These are phyloP conservation scores for Machaerirhynchus nigripectus DNA, from an alignment of 2,113 vertebrate species.

Conservation along the genomic window DNA sequence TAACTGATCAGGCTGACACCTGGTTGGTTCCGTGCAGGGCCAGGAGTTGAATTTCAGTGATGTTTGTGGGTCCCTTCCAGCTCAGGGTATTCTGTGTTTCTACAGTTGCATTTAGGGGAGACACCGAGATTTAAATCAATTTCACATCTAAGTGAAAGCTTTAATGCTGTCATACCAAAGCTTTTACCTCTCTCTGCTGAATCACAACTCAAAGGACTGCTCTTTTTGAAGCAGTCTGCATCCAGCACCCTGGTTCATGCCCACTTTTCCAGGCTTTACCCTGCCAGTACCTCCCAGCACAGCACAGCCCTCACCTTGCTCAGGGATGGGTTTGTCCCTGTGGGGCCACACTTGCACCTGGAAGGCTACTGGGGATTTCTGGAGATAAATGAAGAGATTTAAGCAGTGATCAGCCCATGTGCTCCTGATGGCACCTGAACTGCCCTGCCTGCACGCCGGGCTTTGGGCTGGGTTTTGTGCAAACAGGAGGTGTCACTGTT, in stretches of 20 bases:
- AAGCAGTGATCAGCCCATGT: accelerated
- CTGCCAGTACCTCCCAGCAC: neutral
- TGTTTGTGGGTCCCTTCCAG: neutral
- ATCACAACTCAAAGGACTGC: neutral
- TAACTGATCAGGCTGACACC: neutral
- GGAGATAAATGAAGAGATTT: neutral
- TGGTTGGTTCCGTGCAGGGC: neutral
- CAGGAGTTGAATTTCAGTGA: neutral
- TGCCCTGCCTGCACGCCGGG: accelerated
- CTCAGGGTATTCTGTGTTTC: neutral
- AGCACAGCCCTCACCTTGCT: neutral
- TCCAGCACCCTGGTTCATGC: neutral
- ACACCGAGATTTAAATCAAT: neutral
- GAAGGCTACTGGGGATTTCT: neutral
- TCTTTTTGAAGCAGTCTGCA: neutral
- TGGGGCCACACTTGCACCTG: neutral
- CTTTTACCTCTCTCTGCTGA: neutral
- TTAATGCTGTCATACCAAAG: neutral
- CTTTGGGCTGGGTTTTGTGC: neutral
- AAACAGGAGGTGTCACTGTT: constrained; percentile 49
- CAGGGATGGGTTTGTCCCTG: neutral
- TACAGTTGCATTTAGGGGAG: neutral
- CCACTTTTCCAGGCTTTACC: neutral
- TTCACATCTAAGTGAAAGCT: neutral
- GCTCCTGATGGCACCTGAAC: neutral